These are phyloP conservation scores for Paramuricea clavata DNA, from an alignment of 92 coral and sea anemone species.

Conservation along the genomic window DNA sequence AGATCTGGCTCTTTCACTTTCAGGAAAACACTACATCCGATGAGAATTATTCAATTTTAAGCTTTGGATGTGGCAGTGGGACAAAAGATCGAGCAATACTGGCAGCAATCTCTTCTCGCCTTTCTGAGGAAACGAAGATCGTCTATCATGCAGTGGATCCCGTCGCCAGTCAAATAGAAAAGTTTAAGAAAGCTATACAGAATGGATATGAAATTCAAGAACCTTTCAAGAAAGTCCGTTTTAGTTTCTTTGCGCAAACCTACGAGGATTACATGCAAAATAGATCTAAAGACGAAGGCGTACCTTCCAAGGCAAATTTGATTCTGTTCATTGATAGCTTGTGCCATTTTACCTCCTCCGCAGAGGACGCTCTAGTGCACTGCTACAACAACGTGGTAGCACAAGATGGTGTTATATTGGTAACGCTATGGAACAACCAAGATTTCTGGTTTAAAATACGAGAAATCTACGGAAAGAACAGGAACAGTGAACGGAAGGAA, in stretches of 20 bases:
- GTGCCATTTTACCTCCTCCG: slow-evolving; percentile 14
- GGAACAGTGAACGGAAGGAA: neutral
- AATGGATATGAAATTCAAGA: neutral
- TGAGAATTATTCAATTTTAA: slow-evolving; percentile 18
- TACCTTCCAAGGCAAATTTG: slow-evolving; percentile 11
- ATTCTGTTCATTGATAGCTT: slow-evolving; percentile 35
- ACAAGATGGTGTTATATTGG: slow-evolving; percentile 10
- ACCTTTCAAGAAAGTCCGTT: neutral
- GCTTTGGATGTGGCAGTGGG: slow-evolving; percentile 39
- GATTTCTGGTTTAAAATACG: slow-evolving; percentile 51
- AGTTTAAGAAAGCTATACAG: slow-evolving; percentile 12
- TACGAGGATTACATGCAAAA: slow-evolving; percentile 27
- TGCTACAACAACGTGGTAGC: slow-evolving; percentile 30
- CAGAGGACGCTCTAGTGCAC: slow-evolving; percentile 21
- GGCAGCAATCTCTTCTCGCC: neutral
- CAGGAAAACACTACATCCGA: neutral
- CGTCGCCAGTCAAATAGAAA: neutral
- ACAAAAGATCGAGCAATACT: slow-evolving; percentile 19
- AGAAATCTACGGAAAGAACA: neutral
- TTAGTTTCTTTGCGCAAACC: slow-evolving; percentile 13
- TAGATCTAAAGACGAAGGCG: neutral
- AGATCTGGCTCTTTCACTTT: neutral
- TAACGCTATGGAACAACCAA: slow-evolving; percentile 21
- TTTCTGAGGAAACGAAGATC: neutral
- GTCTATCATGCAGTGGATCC: slow-evolving; percentile 30